Evolutionary conservation across 2,113 vertebrate genomes (phyloP), one percentile per base, ranked within the genome.

Genomic region (Ageneiosus marmoratus): DNA sequence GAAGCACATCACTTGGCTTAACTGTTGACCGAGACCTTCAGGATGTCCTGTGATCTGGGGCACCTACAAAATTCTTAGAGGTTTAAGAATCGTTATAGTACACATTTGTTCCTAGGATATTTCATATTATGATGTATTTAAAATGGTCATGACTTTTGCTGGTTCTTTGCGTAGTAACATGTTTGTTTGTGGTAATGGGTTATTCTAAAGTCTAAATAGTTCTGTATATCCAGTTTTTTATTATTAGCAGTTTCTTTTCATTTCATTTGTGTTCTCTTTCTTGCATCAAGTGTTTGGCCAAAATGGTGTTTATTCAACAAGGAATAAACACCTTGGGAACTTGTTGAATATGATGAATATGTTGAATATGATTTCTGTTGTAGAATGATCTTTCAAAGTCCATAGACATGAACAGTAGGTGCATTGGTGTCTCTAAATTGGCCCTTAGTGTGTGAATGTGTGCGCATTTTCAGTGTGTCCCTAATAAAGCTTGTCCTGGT

Each of bases 11-110:
- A 46, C 60, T 80, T 78, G 62, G 81, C 44, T 69, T 65, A 27
- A 75, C 83, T 67, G 82, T 87, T 62, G 32, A 82, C 56, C 73
- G 41, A 69, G 69, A 82, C 72, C 58, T 63, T 46, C 24, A 70
- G 72, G 82, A 83, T 80, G 41, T 80, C 62, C 53, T 62, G 44
- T 87, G 83, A 85, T 78, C 80, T 48, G 27, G 46, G 76, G 41
- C 15, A 58, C 58, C 51, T 16, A 73, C 27, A 69, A 41, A 5
- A 56, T 67, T 82, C 56, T 46, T 46, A 2, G 20, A 20, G 48
- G 58, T 63, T 83, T 34, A 44, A 22, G 37, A n/a, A 44, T 27
- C n/a, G 50, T 73, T 50, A 24, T 29, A 29, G 46, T n/a, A 73
- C 70, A 50, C 1, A 1, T n/a, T 70, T 29, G 46, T 48, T 13